Evolutionary conservation across 2,113 vertebrate genomes (phyloP), one percentile per base, ranked within the genome.

Genomic region (Raphicerus campestris): DNA sequence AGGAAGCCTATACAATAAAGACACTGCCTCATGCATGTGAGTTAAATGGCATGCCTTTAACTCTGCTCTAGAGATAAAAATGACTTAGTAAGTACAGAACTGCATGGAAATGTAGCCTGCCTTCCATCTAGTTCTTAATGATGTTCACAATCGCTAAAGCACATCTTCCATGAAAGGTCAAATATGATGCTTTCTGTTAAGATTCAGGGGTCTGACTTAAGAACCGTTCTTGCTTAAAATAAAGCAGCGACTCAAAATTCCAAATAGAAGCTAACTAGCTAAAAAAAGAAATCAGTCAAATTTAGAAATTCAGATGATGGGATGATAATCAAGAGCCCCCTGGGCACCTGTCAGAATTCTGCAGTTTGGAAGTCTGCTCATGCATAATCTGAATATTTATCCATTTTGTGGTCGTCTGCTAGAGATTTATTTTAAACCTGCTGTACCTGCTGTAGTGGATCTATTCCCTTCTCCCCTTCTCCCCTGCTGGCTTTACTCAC

Each of bases 351-450:
- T 97, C 96, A 97, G 93, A 88, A 97, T 91, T 87, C 89, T 89
- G 30, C 58, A 80, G 96, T 92, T 96, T 97, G 60, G 86, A 97
- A 98, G 95, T 92, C 96, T 96, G 22, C 81, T 98, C 70, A 83
- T 90, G 97, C 97, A 98, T 97, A 96, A 94, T 89, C 97, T 96
- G 98, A 96, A 97, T 98, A 96, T 97, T 98, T 98, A 97, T 95
- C 96, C 91, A 55, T 32, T 97, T 30, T 80, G 78, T 93, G 96
- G 77, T 78, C 89, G 93, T 96, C 97, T 96, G 19, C 92, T 89
- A 97, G 97, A 92, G 87, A 98, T 91, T 96, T 96, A 95, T 97
- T 97, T 97, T 94, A 96, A 97, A 93, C 75, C 58, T 98, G 39
- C 55, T 87, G 83, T 83, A 87, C 82, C 87, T 97, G 93, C 92